These are phyloP conservation scores for Mesoclemmys tuberculata DNA, from an alignment of 2,113 vertebrate species.

Conservation along the genomic window DNA sequence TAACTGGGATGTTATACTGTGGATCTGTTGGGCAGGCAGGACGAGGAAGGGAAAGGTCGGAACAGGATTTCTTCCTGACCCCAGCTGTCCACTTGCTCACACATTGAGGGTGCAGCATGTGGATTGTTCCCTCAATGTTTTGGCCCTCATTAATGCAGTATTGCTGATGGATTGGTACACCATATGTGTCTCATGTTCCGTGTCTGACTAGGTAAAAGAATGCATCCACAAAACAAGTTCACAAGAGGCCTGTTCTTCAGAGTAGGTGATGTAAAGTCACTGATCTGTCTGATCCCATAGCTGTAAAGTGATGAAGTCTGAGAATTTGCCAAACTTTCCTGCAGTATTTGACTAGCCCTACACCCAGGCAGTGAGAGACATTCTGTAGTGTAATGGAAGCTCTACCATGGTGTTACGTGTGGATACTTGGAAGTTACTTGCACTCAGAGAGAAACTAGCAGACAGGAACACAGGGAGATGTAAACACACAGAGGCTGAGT, in stretches of 20 bases:
- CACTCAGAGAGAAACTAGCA: no score
- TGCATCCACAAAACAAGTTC: background rate
- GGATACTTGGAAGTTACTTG: no score
- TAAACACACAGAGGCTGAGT: no score
- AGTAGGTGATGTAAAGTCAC: background rate
- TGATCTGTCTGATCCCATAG: background rate
- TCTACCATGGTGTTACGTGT: background rate
- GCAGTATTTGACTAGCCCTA: background rate
- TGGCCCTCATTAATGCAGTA: background rate
- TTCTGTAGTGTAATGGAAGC: background rate
- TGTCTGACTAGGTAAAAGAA: background rate
- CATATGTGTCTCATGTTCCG: background rate
- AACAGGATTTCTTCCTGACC: background rate
- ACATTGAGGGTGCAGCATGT: background rate
- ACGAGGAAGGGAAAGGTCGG: background rate
- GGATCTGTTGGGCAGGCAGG: background rate
- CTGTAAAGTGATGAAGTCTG: background rate
- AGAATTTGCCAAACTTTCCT: background rate
- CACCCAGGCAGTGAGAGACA: background rate
- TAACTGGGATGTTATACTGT: background rate
- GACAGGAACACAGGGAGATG: no score
- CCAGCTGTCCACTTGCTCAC: background rate
- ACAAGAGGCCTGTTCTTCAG: background rate
- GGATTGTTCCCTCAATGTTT: no score
- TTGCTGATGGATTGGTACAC: background rate